Evolutionary conservation across 2,888 invertebrate species (phyloP), one percentile per base, ranked within the genome.

Genomic region (Leptopilina syphax): DNA sequence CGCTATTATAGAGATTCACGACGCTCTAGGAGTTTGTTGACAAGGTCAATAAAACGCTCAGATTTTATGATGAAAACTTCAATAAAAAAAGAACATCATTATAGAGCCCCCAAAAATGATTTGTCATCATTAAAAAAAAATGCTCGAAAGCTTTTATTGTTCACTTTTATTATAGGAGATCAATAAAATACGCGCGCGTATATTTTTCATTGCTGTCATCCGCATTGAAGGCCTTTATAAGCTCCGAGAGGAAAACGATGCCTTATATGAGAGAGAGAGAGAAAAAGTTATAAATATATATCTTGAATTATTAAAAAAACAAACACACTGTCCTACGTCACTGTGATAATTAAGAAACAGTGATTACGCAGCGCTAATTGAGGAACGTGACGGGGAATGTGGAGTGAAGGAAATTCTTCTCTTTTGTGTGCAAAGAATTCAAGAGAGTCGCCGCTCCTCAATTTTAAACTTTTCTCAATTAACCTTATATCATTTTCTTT

Each of bases 311-410:
- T 70, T 27, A 27, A 70, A 57, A 67, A 67, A 73, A 50, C 12
- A 73, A 73, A 54, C 70, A 54, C 70, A 27, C 57, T 73, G 70
- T 57, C 34, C 70, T 57, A 34, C 57, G 70, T 73, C 70, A 73
- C 54, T 8, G 70, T n/a, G 70, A 73, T 73, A 73, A 73, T 73
- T 73, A 73, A 73, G 70, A 73, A 73, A 54, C 70, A 73, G 34
- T 73, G 70, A 73, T 73, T 73, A 73, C 70, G 70, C 57, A 57
- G 70, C 57, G 54, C 34, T 73, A 73, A 73, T 73, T 73, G 70
- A 73, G 70, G 54, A 54, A 73, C 70, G 70, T 57, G 70, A 57
- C 70, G 27, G 27, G 70, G 70, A 73, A 73, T 73, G 70, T 57
- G 70, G 54, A 57, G 70, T 57, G 34, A 57, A 57, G 54, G 34